Base-by-base conservation (phyloP, 2,888 invertebrate species). In the Drosophila colorata region DNA sequence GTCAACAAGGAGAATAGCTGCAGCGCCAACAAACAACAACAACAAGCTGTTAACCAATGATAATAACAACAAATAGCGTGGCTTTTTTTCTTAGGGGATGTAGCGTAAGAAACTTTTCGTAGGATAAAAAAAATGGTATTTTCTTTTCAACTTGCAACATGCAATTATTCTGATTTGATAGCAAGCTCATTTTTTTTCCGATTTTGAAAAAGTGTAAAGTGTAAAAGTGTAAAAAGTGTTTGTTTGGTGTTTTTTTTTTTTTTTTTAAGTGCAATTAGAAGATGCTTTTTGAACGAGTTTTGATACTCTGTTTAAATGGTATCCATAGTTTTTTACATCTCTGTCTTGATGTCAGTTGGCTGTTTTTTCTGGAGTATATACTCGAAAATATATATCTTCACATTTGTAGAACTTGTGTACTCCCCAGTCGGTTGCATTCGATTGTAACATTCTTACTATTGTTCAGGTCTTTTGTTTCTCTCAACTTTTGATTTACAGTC, bases 1-100 rank as follows among this genome's bases (percentile, higher is more conserved):
- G 83, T 76, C 78, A 72, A 72, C 71, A 76, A 79, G 74, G 31
- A 48, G 57, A 65, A 66, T 52, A 60, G 11, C 31, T 53, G 31
- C 48, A 57, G n/a, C 13, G 43, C 7, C 41, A 66, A 53, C 53
- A 57, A 43, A 40, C 52, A 58, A 40, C 53, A 38, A 46, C 46
- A 65, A 61, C 46, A 57, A 57, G 56, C 49, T 61, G 25, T 52
- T 64, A 57, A 63, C 74, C 63, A 64, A 65, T 63, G 67, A 70
- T 60, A 74, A 81, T 68, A 66, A 61, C 65, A 58, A 68, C 59
- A 68, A 81, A 74, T 68, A 64, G 65, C 58, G 60, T 28, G 18
- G 37, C 47, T 44, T 56, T 55, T 44, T 59, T 55, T 40, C 43
- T 49, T 33, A 23, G 16, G 8, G 31, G 11, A 9, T n/a, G 13